These are phyloP conservation scores for Probosciger aterrimus DNA, from an alignment of 2,113 vertebrate species.

Conservation along the genomic window DNA sequence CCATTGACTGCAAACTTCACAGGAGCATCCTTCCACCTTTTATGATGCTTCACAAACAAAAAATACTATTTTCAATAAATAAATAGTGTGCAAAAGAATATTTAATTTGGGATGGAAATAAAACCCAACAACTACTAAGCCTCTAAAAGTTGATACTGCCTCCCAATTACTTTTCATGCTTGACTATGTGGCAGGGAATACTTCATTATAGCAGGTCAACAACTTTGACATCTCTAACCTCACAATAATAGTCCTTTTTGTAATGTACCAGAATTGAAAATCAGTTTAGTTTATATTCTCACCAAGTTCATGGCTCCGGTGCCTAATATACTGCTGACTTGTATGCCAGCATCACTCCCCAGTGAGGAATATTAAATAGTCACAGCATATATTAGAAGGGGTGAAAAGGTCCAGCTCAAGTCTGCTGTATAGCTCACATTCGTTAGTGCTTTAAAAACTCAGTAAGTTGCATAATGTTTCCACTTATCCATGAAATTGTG, in stretches of 20 bases:
- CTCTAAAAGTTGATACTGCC: slow-evolving; percentile 1
- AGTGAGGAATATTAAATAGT: slow-evolving; percentile 66
- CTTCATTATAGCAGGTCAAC: slow-evolving; percentile 68
- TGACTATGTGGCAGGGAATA: slow-evolving; percentile 49
- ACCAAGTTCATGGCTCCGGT: slow-evolving; percentile 55
- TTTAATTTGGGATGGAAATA: not conserved
- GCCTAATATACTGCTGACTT: slow-evolving; percentile 59
- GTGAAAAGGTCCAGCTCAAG: slow-evolving; percentile 55
- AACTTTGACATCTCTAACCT: slow-evolving; percentile 71
- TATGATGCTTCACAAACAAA: not conserved
- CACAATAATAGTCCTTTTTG: slow-evolving; percentile 61
- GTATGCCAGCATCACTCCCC: slow-evolving; percentile 54
- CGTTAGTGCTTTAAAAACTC: slow-evolving; percentile 48
- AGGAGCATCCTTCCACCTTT: not conserved
- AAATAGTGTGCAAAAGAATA: not conserved
- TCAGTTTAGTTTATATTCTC: slow-evolving; percentile 68
- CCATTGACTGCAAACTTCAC: not conserved
- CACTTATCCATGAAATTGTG: slow-evolving; percentile 53
- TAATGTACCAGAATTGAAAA: slow-evolving; percentile 65
- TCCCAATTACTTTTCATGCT: slow-evolving; percentile 48
- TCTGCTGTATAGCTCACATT: slow-evolving; percentile 34
- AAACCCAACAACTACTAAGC: not conserved
- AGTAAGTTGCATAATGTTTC: slow-evolving; percentile 58
- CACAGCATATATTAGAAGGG: slow-evolving; percentile 51
- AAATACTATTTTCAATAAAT: not conserved